Base-by-base conservation (phyloP, 2,888 invertebrate species). In the Acanthosepion pharaonis region DNA sequence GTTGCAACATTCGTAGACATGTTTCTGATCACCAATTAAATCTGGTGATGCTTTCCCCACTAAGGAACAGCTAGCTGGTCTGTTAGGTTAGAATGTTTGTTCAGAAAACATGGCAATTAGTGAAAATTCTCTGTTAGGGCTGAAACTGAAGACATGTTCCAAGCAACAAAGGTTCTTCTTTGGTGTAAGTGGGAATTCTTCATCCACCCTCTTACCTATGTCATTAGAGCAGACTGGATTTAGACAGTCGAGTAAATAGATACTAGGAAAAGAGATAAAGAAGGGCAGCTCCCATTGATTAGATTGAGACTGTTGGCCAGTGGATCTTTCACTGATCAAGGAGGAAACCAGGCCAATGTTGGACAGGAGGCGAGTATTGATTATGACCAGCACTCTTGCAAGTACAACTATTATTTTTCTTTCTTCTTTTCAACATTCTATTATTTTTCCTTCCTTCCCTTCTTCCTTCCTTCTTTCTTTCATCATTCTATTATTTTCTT, bases 51-150 rank as follows among this genome's bases (percentile, higher is more conserved):
- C n/a, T 78, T 33, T 78, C n/a, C n/a, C n/a, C 78, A 78, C 78
- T 78, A 78, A 15, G 78, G 78, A 78, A 78, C n/a, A 3, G 15
- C 78, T 78, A 78, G 33, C n/a, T 78, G 33, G n/a, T n/a, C 15
- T 15, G n/a, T n/a, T n/a, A 78, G n/a, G 78, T n/a, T 15, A 33
- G n/a, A 15, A 78, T 78, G 78, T 78, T 78, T 78, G 78, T 78
- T 78, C 78, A 78, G 78, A 78, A 78, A 78, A 78, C 78, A 78
- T n/a, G n/a, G 78, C 78, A 78, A 78, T 78, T 78, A 78, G 15
- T n/a, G n/a, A n/a, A n/a, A n/a, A 78, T 78, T 78, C 78, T n/a
- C 78, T 33, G 15, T 78, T 15, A 33, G n/a, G n/a, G n/a, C n/a
- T n/a, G 78, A 78, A 78, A 78, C 78, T 15, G 78, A 78, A 78